Evolutionary conservation across 1,140 invertebrate genomes (phyloP), one percentile per base, ranked within the genome.

Genomic region (Tetragonula clypearis): DNA sequence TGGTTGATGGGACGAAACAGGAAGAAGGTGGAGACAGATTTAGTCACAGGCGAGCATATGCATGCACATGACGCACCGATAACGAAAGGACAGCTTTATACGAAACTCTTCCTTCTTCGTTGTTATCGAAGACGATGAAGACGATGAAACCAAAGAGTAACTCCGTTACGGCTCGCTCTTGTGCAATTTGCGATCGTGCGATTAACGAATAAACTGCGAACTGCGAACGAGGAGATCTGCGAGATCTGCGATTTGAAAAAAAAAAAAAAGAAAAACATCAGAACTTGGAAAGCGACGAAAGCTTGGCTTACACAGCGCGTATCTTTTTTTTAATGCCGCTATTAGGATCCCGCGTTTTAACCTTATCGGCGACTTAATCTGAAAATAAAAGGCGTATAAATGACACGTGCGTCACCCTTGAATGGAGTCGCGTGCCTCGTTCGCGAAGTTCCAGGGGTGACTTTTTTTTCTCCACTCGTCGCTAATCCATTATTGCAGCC

Each of bases 311-410:
- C n/a, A 55, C n/a, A 65, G 9, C 9, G 41, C 0, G 66, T 15
- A 68, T 89, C 58, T 26, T 71, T 60, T 86, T 88, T 86, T 88
- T 89, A 86, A 83, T 76, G 0, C 77, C 26, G 5, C 17, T 76
- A 87, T 80, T 89, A 86, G 68, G 41, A 77, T 69, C 62, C 35
- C 30, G 23, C 69, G 84, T 78, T 68, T 77, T 41, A 88, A 69
- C 49, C 77, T 86, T 81, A 87, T 88, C 81, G 69, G 14, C 77
- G 75, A 87, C 62, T 86, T 86, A 82, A 89, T 88, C 87, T 89
- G 55, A 30, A 30, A 79, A 88, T 89, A 89, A 89, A 89, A 78
- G 56, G 87, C 87, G 69, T 74, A 86, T 71, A 86, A 89, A 82
- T 19, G 85, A 53, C 88, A 89, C 88, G 88, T 89, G 88, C 74